phyloP scores from a whole-genome alignment of 2,888 invertebrate species.

The Meloe dianella region DNA sequence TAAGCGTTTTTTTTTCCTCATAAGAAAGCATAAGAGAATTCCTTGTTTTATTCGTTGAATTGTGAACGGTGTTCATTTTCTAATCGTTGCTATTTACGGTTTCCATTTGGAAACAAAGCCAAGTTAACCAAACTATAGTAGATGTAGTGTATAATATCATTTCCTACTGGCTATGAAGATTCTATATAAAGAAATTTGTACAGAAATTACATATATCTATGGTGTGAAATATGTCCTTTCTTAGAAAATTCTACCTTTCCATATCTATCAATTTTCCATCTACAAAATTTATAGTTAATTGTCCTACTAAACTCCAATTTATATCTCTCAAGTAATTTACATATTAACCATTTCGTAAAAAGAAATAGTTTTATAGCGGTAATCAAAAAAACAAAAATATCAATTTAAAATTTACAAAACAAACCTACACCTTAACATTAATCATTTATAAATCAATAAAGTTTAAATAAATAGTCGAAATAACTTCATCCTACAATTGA shows the following conservation, averaged over 20 bases:
- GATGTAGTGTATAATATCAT: too few relatives aligned
- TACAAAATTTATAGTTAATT: neutral
- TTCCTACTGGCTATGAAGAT: too few relatives aligned
- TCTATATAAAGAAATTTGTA: neutral
- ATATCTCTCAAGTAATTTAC: neutral
- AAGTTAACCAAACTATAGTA: too few relatives aligned
- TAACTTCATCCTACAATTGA: neutral
- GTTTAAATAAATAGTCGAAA: neutral
- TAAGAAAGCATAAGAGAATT: too few relatives aligned
- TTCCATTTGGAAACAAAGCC: too few relatives aligned
- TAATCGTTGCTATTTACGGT: too few relatives aligned
- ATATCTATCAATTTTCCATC: neutral
- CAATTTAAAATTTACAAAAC: neutral
- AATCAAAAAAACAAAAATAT: neutral
- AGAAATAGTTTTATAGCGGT: neutral
- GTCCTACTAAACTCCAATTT: neutral
- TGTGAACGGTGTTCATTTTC: too few relatives aligned
- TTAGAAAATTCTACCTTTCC: neutral
- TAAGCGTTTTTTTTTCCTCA: too few relatives aligned
- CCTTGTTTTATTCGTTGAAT: too few relatives aligned
- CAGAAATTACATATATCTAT: neutral
- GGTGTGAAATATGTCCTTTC: neutral
- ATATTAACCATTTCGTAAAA: neutral
- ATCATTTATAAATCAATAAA: neutral
- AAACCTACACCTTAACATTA: constrained; percentile 11